These are phyloP conservation scores for Musca vetustissima DNA, from an alignment of 1,140 invertebrate genomes.

Conservation along the genomic window DNA sequence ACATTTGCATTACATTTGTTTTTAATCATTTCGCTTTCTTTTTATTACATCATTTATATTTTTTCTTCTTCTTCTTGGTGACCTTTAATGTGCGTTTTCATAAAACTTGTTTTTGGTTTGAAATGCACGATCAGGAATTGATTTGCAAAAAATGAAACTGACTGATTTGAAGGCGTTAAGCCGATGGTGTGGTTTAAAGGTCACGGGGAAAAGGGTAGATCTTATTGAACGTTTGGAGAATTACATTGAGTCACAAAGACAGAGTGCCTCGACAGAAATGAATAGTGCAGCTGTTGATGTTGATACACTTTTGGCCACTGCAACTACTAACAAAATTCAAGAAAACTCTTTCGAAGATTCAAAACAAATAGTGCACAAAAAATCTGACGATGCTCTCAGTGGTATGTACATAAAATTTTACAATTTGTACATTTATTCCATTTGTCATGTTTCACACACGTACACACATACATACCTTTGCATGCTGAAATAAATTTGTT, in stretches of 20 bases:
- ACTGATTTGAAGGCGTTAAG: constrained; percentile 42
- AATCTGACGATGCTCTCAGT: no score
- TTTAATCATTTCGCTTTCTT: neutral
- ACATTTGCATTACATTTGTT: neutral
- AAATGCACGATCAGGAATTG: neutral
- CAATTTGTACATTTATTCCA: no score
- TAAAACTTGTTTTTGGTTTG: neutral
- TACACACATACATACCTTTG: no score
- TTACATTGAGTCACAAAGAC: neutral
- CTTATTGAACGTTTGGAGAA: constrained; percentile 43
- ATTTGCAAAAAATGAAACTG: constrained; percentile 36
- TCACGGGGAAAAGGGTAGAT: constrained; percentile 39
- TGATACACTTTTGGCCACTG: no score
- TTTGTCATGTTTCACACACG: no score
- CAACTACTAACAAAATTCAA: no score
- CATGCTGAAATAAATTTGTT: no score
- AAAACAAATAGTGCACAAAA: no score
- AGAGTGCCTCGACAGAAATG: no score
- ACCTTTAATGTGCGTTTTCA: neutral
- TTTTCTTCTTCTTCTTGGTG: constrained; percentile 10
- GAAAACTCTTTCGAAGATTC: no score
- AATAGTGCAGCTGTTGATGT: no score
- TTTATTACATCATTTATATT: constrained; percentile 7
- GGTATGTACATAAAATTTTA: no score
- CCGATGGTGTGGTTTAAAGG: constrained; percentile 40